These are phyloP conservation scores for Carposina sasakii DNA, from an alignment of 1,140 invertebrate genomes.

Conservation along the genomic window DNA sequence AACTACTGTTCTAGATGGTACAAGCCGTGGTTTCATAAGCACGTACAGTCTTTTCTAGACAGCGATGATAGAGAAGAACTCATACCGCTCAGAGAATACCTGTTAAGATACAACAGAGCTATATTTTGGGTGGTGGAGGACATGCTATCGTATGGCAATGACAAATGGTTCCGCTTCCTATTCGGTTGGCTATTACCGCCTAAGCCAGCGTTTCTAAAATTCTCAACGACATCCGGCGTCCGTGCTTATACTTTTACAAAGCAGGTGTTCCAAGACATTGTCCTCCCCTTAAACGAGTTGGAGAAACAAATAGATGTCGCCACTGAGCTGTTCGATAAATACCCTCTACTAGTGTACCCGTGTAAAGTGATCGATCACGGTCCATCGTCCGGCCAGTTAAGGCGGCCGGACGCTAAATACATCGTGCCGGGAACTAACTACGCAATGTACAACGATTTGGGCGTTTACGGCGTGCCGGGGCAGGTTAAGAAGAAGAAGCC, in stretches of 20 bases:
- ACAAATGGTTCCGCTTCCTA: slow-evolving; percentile 80
- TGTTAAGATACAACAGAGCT: slow-evolving; percentile 84
- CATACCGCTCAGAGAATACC: slow-evolving; percentile 86
- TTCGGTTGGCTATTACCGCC: slow-evolving; percentile 88
- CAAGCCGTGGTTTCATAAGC: slow-evolving; percentile 91
- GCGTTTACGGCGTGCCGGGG: slow-evolving; percentile 85
- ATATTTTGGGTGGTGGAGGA: slow-evolving; percentile 90
- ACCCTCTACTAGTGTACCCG: slow-evolving; percentile 88
- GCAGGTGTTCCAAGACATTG: slow-evolving; percentile 89
- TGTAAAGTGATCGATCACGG: slow-evolving; percentile 80
- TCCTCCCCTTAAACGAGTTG: slow-evolving; percentile 81
- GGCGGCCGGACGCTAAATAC: slow-evolving; percentile 74
- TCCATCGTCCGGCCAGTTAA: slow-evolving; percentile 82
- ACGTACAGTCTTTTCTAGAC: slow-evolving; percentile 76
- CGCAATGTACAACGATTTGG: slow-evolving; percentile 85
- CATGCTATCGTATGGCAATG: slow-evolving; percentile 90
- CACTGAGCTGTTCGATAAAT: slow-evolving; percentile 80
- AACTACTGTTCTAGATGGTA: slow-evolving; percentile 85
- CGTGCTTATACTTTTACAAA: slow-evolving; percentile 86
- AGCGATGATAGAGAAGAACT: slow-evolving; percentile 75
- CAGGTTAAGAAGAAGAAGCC: slow-evolving; percentile 75
- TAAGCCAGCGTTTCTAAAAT: slow-evolving; percentile 87
- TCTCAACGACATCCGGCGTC: slow-evolving; percentile 85
- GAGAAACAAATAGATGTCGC: slow-evolving; percentile 79
- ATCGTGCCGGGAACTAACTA: slow-evolving; percentile 72